phyloP scores from a whole-genome alignment of 2,797 vertebrate genomes.

The Sebastes dallii region DNA sequence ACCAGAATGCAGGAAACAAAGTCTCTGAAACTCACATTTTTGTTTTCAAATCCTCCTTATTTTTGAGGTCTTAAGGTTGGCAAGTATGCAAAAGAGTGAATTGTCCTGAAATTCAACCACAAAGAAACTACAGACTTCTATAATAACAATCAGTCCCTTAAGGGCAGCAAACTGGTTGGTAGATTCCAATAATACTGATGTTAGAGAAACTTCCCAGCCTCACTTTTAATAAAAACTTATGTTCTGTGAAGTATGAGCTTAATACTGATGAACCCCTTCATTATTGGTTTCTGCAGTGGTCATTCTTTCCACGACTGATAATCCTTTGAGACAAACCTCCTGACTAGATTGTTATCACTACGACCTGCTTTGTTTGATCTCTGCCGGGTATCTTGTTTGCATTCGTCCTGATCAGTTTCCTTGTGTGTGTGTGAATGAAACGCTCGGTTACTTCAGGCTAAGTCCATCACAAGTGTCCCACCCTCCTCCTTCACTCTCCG shows the following conservation, averaged over 20 bases:
- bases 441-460: slow-evolving; percentile 60
- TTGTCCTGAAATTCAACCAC: neutral
- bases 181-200: neutral
- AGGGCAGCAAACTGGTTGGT: neutral
- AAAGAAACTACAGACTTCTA: neutral
- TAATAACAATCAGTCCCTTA: neutral
- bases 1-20: no score
- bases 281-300: neutral
- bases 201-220: neutral
- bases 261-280: neutral
- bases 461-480: slow-evolving; percentile 67
- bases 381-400: slow-evolving; percentile 52
- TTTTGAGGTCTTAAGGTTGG: no score
- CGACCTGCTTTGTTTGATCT: slow-evolving; percentile 52
- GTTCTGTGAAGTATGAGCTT: slow-evolving; percentile 1
- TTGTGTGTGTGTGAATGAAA: slow-evolving; percentile 60
- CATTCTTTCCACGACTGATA: slow-evolving; percentile 8
- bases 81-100: neutral
- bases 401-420: slow-evolving; percentile 69
- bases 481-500: slow-evolving; percentile 49
- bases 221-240: neutral
- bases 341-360: slow-evolving; percentile 43
- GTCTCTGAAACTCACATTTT: no score
- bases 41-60: no score
- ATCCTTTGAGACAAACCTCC: slow-evolving; percentile 22